A percentile compares a stretch with the other conserved stretches of the same genome.
phyloP scores from a whole-genome alignment of 2,797 vertebrate species.

The Gobio occitaniae region DNA sequence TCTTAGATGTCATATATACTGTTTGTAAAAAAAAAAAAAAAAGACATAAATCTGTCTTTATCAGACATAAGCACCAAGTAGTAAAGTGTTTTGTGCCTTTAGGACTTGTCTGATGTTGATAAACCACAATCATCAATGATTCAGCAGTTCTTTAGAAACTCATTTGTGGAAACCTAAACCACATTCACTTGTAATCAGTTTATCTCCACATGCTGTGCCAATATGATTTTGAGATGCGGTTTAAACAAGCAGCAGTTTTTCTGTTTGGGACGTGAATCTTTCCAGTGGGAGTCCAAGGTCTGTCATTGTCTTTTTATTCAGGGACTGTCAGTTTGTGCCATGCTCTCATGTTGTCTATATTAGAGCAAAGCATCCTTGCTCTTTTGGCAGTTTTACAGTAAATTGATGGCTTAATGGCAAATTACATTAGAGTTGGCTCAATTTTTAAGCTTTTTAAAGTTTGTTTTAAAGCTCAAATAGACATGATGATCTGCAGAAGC shows the following conservation, averaged over 20 bases:
- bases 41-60: conserved; percentile 9
- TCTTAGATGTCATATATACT: background rate
- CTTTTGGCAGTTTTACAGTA: conserved; percentile 30
- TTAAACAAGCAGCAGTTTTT: conserved; percentile 36
- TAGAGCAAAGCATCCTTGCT: conserved; percentile 37
- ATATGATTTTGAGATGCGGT: conserved; percentile 29
- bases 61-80: conserved; percentile 21
- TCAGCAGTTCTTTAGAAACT: conserved; percentile 44
- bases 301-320: conserved; percentile 43
- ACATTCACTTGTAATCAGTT: background rate
- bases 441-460: background rate
- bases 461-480: background rate
- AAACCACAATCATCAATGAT: conserved; percentile 51
- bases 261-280: conserved; percentile 18
- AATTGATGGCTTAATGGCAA: conserved; percentile 15
- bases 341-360: conserved; percentile 22
- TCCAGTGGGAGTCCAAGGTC: conserved; percentile 28
- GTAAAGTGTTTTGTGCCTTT: conserved; percentile 17
- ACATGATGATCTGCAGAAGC: background rate
- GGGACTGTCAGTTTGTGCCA: conserved; percentile 6
- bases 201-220: conserved; percentile 33
- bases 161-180: conserved; percentile 9
- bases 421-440: conserved; percentile 24
- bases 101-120: conserved; percentile 29
- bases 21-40: background rate